Evolutionary conservation across 2,113 vertebrate species (phyloP).

Genomic region (Crotalus helleri): DNA sequence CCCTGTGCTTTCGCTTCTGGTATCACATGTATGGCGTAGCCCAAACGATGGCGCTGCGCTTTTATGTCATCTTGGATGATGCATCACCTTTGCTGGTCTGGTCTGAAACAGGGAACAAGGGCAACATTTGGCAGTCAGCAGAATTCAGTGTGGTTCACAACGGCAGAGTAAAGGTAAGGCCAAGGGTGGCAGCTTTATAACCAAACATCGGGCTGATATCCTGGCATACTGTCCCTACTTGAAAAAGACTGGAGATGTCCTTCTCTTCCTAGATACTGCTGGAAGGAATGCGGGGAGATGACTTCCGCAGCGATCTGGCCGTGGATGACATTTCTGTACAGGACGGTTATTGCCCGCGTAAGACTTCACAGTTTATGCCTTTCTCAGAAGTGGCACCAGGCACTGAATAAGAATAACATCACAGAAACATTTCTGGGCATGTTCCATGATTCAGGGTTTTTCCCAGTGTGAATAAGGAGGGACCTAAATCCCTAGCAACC

Average conservation of each 20-base stretch:
- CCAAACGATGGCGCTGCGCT: background rate
- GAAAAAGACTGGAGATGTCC: background rate
- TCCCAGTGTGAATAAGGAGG: too few relatives aligned
- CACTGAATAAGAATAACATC: background rate
- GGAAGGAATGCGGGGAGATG: background rate
- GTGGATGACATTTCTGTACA: background rate
- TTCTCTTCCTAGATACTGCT: background rate
- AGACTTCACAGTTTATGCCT: background rate
- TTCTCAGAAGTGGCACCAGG: background rate
- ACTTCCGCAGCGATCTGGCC: slow-evolving; percentile 9
- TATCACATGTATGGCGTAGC: slow-evolving; percentile 14
- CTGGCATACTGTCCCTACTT: background rate
- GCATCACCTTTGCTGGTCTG: background rate
- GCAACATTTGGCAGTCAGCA: background rate
- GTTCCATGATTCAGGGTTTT: background rate
- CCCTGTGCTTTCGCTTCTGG: slow-evolving; percentile 12
- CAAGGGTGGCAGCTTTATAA: background rate
- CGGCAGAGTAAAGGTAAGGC: background rate
- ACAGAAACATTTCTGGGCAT: background rate
- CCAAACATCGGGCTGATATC: background rate
- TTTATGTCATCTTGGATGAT: background rate
- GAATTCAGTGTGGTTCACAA: background rate
- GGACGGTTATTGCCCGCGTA: background rate
- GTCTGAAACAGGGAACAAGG: background rate
- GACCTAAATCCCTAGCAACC: too few relatives aligned